Evolutionary conservation across 1,140 invertebrate species (phyloP), one percentile per base, ranked within the genome.

Genomic region (Diorhabda carinulata): DNA sequence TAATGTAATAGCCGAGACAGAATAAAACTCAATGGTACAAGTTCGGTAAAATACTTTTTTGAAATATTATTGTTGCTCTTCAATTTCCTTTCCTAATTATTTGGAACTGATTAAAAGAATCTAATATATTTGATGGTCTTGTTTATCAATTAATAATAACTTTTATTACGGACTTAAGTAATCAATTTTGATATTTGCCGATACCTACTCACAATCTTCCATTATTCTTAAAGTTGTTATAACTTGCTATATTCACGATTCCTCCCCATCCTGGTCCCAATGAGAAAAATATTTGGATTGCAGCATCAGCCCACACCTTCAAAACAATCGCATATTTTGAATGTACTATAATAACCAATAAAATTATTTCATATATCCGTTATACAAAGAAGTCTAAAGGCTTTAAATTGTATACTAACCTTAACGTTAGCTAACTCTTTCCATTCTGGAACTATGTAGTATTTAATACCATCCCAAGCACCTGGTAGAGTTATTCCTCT

Each of bases 191-290:
- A 25, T 25, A 25, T 25, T 25, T 25, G 25, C 25, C 25, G 25
- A 25, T 57, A 45, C 44, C n/a, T 57, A 83, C 81, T 82, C 79
- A 93, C 92, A 86, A 81, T 83, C 89, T 89, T 78, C 92, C 94
- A 77, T 96, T 92, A 73, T 96, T 95, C 74, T 91, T 86, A 76
- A 96, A 96, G 66, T 86, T 86, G 80, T 97, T 97, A 76, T 94
- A 96, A 79, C 93, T 95, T 8, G 94, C 92, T 83, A 95, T 92
- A 52, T 92, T 91, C 4, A 96, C 86, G 74, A 96, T 89, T 41
- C 93, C 93, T 64, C 95, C 95, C 87, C 95, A 97, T 3, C 95
- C 95, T 7, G 93, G 92, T 1, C 95, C 95, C 2, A 96, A 88
- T 0, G 94, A 96, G 78, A 93, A 97, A 79, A 97, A 96, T 71